Base-by-base conservation (phyloP, 2,888 invertebrate genomes). In the Entomobrya proxima region DNA sequence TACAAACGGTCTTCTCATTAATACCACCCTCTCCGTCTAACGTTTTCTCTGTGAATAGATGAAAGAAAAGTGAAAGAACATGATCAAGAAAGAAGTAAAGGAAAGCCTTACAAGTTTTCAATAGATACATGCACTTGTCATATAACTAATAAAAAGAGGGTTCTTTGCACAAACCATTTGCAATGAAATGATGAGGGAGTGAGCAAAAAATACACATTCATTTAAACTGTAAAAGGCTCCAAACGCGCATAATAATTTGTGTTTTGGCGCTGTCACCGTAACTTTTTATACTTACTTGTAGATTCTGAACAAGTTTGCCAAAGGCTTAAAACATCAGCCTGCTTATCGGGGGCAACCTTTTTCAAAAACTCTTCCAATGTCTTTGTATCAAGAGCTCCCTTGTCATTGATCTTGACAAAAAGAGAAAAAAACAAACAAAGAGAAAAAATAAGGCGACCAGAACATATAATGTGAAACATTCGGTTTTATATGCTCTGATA, bases 1-100 rank as follows among this genome's bases (percentile, higher is more conserved):
- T 85, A 55, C 85, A 85, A 52, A 6, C 32, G 21, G 37, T 85
- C 76, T 85, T 85, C 44, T 85, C 85, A 80, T 64, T 85, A 52
- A 80, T 27, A 47, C 85, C 85, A 24, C 85, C 85, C 27, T 85
- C 85, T 24, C 37, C 75, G 21, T 80, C 85, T 64, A 85, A 67
- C 67, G 85, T 64, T 85, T 85, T 85, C 76, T 76, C 85, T 85
- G 64, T 40, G 35, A 35, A 47, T 72, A 47, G 24, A 72, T 74
- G 50, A 47, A 72, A 47, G 69, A 44, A 24, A 69, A 72, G 40
- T 40, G 24, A 69, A 24, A 64, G n/a, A 35, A 15, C 24, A 40
- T 7, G 52, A 15, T 15, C 21, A 64, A 37, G 11, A 21, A 11
- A n/a, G 2, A 35, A 37, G 15, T 44, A 44, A 69, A 69, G 40